Conservation (phyloP, 1,140 invertebrate genomes). For the Zaprionus inermis region DNA sequence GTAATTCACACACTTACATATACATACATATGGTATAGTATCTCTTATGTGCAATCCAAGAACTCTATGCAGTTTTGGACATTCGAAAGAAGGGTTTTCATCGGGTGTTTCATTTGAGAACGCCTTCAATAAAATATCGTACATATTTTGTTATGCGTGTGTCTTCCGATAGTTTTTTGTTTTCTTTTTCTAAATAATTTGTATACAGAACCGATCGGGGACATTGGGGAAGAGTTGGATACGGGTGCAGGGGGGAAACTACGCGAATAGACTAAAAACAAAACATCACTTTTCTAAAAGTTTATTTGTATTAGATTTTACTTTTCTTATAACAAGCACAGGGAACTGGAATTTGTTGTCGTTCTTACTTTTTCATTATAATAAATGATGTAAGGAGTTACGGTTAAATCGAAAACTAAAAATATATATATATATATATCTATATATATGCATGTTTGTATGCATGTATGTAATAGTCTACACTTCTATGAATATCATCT, state of each 20-base stretch:
- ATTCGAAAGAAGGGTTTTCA: no score
- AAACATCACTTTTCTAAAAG: constrained; percentile 68
- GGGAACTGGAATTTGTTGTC: constrained; percentile 58
- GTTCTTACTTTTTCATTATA: constrained; percentile 13
- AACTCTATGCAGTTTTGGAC: constrained; percentile 21
- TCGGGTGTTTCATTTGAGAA: background rate
- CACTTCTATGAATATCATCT: constrained; percentile 70
- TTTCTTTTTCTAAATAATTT: background rate
- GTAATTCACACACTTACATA: constrained; percentile 64
- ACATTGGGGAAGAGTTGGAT: background rate
- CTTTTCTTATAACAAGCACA: constrained; percentile 74
- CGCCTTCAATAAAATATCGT: background rate
- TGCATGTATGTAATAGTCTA: constrained; percentile 45
- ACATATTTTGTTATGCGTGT: background rate
- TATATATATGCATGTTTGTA: constrained; percentile 22
- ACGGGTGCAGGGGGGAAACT: no score
- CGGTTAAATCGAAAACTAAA: constrained; percentile 56
- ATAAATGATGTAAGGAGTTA: constrained; percentile 48
- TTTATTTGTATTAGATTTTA: constrained; percentile 65
- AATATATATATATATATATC: constrained; percentile 37
- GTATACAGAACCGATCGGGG: background rate
- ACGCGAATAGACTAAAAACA: constrained; percentile 48
- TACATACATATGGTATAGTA: constrained; percentile 4
- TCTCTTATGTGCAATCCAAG: constrained; percentile 33
- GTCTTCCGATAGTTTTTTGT: background rate